Evolutionary conservation across 2,888 invertebrate species (phyloP).

Genomic region (Horisme vitalbata): DNA sequence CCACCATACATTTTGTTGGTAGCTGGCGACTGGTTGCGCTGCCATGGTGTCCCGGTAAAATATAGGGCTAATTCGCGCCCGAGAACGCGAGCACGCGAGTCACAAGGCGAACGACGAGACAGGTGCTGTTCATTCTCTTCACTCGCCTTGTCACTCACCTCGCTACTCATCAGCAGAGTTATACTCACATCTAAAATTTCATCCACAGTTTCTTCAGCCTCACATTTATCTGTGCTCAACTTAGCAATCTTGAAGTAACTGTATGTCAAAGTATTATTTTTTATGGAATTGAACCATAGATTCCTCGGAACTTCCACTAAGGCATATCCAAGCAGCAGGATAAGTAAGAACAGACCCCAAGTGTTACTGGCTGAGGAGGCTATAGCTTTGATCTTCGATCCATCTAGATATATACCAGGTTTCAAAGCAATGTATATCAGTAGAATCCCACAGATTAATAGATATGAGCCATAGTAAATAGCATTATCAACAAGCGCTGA

Average conservation of each 20-base stretch:
- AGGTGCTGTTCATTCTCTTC: no score
- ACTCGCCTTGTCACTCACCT: no score
- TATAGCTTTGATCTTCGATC: constrained; percentile 96
- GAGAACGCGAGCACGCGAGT: no score
- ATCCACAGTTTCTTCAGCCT: constrained; percentile 98
- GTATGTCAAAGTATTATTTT: constrained; percentile 91
- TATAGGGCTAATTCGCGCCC: no score
- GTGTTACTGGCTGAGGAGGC: constrained; percentile 99
- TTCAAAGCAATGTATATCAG: constrained; percentile 97
- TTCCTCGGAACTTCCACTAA: constrained; percentile 97
- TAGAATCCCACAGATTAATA: constrained; percentile 96
- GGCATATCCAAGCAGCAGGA: constrained; percentile 95
- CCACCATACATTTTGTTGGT: no score
- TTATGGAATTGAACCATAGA: constrained; percentile 95
- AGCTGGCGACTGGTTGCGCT: no score
- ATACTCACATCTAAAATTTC: constrained; percentile 93
- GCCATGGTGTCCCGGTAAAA: no score
- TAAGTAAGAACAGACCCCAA: constrained; percentile 98
- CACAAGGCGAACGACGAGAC: no score
- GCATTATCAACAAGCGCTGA: constrained; percentile 98
- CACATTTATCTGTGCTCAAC: constrained; percentile 96
- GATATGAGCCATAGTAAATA: constrained; percentile 98
- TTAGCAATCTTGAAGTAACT: constrained; percentile 97
- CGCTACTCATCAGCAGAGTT: no score
- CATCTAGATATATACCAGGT: constrained; percentile 93